Percentiles rank a stretch among this genome's conserved stretches.
Conservation (phyloP, 2,113 vertebrate species). For the Geococcyx californianus region DNA sequence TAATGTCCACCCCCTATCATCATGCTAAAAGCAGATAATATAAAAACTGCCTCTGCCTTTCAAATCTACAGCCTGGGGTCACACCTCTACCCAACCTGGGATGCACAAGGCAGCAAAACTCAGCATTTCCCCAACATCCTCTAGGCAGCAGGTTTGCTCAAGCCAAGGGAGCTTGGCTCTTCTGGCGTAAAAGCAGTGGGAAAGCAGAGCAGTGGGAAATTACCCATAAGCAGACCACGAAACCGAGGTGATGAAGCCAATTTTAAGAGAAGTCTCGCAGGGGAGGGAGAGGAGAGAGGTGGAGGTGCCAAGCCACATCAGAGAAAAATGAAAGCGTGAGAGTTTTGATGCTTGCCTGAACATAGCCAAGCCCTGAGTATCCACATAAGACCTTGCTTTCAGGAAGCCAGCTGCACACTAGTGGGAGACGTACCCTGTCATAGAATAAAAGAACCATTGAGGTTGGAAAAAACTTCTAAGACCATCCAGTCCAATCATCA, state of each 20-base stretch:
- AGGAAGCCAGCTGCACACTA: neutral
- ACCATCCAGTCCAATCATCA: no score
- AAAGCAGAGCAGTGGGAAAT: neutral
- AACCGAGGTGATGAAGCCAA: rapidly evolving
- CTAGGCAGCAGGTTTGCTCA: neutral
- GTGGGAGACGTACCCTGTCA: no score
- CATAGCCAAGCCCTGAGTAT: no score
- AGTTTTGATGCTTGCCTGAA: neutral
- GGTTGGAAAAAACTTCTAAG: no score
- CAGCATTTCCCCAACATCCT: no score
- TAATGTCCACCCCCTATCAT: no score
- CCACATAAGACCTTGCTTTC: neutral
- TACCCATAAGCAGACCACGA: neutral
- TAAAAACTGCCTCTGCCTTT: neutral
- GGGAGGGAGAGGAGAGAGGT: neutral
- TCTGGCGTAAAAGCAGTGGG: neutral
- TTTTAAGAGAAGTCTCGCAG: neutral
- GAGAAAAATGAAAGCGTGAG: neutral
- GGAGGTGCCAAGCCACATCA: no score
- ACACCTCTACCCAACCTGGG: neutral
- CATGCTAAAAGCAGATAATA: neutral
- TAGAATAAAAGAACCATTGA: no score
- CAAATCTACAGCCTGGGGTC: no score
- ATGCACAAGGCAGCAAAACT: neutral
- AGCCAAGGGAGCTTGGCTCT: neutral